Evolutionary conservation across 2,888 invertebrate species (phyloP).

Genomic region (Caenorhabditis japonica): DNA sequence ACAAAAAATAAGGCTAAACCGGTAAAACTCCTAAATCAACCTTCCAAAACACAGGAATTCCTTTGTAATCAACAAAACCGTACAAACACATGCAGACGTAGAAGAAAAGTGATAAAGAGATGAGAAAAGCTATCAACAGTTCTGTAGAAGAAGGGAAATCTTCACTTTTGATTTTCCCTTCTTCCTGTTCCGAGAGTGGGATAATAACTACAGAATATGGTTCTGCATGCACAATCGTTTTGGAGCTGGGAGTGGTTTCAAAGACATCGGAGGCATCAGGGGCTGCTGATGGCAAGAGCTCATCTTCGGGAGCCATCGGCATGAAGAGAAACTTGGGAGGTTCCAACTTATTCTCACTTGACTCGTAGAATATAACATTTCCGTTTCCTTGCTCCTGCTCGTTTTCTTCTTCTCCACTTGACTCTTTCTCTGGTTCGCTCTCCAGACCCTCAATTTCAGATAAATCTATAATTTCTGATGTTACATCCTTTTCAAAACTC

Average conservation of each 20-base stretch:
- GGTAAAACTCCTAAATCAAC: neutral
- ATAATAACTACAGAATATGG: slow-evolving; percentile 27
- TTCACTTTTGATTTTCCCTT: no score
- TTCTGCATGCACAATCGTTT: slow-evolving; percentile 15
- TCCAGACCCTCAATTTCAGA: neutral
- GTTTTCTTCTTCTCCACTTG: slow-evolving; percentile 1
- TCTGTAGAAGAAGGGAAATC: slow-evolving; percentile 6
- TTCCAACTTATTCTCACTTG: neutral
- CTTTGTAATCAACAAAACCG: slow-evolving; percentile 16
- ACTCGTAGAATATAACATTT: neutral
- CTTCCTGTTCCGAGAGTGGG: slow-evolving; percentile 8
- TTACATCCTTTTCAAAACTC: neutral
- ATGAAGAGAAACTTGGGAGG: no score
- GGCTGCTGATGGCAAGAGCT: neutral
- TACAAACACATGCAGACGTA: slow-evolving; percentile 20
- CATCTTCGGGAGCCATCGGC: no score
- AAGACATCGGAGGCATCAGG: slow-evolving; percentile 8
- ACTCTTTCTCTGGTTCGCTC: slow-evolving; percentile 3
- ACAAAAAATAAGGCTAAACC: neutral
- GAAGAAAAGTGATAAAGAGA: slow-evolving; percentile 14
- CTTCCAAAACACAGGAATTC: neutral
- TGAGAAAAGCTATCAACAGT: slow-evolving; percentile 22
- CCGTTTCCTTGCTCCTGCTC: neutral
- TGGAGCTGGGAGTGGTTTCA: neutral
- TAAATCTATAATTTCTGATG: neutral